Base-by-base conservation (phyloP, 2,113 vertebrate species). In the Megalops atlanticus region DNA sequence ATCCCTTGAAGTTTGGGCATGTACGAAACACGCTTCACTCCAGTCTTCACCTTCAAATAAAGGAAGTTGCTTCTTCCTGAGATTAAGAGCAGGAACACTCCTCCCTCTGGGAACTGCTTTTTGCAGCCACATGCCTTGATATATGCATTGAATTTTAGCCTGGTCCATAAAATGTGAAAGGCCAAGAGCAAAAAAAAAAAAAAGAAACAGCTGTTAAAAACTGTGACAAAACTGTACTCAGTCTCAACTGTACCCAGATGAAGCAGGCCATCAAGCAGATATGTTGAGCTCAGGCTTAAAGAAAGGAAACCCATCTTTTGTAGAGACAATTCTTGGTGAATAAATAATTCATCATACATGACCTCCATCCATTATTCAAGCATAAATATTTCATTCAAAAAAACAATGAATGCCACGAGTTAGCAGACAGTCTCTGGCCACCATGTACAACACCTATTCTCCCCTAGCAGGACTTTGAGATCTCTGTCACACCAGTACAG, bases 41-140 rank as follows among this genome's bases (percentile, higher is more conserved):
- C 31, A 31, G 58, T 64, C 58, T 64, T 64, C 27, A 64, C 58
- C 58, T 64, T 64, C 58, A 64, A 64, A 64, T 64, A 31, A 64
- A 64, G 11, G 58, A 8, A n/a, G 24, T 64, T 24, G 6, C 58
- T 64, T 64, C 31, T 31, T 14, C 52, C 58, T 27, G 58, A 64
- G 58, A 64, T 64, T 64, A 64, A 31, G 5, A 64, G 31, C 58
- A 10, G n/a, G n/a, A 64, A 8, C 11, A 5, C 18, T n/a, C 58
- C 14, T 31, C 7, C 58, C 58, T 64, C 24, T 31, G 31, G 58
- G 58, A n/a, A 64, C 24, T 10, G 12, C n/a, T 31, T 8, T 64
- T n/a, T 31, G 1, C 27, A 31, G 24, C 8, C n/a, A 15, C 24
- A 24, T 64, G 58, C 24, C 58, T 31, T 64, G 27, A 64, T 24